phyloP scores from a whole-genome alignment of 23 tunicate species.

The Clavelina lepadiformis region DNA sequence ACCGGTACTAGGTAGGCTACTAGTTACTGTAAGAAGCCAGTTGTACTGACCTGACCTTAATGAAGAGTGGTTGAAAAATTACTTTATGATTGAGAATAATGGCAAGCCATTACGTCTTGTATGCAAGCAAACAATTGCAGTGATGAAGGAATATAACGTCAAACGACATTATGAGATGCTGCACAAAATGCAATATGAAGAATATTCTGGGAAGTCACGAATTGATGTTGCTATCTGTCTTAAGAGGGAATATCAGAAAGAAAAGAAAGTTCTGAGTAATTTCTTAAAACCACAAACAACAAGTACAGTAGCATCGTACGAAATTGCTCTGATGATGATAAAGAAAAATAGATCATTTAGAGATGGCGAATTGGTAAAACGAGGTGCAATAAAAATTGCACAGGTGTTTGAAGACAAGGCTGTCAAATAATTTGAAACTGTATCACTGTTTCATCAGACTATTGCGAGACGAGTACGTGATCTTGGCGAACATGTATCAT shows the following conservation, averaged over 20 bases:
- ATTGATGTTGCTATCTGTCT: slow-evolving; percentile 41
- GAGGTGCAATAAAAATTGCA: slow-evolving; percentile 38
- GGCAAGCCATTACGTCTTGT: slow-evolving; percentile 36
- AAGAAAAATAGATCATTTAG: slow-evolving; percentile 28
- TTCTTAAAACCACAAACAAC: slow-evolving; percentile 26
- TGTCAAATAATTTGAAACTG: slow-evolving; percentile 35
- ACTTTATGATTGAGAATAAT: slow-evolving; percentile 33
- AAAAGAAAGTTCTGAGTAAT: slow-evolving; percentile 16
- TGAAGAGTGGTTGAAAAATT: slow-evolving; percentile 26
- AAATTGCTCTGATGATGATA: slow-evolving; percentile 18
- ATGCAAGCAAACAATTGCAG: slow-evolving; percentile 56
- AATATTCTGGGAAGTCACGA: slow-evolving; percentile 36
- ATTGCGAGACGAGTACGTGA: slow-evolving; percentile 24
- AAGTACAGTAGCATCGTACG: slow-evolving; percentile 27
- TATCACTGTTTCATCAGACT: slow-evolving; percentile 31
- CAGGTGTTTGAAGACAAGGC: slow-evolving; percentile 41
- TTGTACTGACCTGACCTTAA: no score
- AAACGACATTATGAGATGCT: slow-evolving; percentile 56
- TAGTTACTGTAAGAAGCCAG: no score
- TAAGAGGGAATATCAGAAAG: slow-evolving; percentile 27
- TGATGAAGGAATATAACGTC: slow-evolving; percentile 53
- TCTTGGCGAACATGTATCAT: slow-evolving; percentile 15
- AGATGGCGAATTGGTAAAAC: slow-evolving; percentile 32
- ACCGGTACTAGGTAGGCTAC: no score
- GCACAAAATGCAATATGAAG: slow-evolving; percentile 31